Evolutionary conservation across 2,797 vertebrate species (phyloP), one percentile per base, ranked within the genome.

Genomic region (Buphagus erythrorhynchus): DNA sequence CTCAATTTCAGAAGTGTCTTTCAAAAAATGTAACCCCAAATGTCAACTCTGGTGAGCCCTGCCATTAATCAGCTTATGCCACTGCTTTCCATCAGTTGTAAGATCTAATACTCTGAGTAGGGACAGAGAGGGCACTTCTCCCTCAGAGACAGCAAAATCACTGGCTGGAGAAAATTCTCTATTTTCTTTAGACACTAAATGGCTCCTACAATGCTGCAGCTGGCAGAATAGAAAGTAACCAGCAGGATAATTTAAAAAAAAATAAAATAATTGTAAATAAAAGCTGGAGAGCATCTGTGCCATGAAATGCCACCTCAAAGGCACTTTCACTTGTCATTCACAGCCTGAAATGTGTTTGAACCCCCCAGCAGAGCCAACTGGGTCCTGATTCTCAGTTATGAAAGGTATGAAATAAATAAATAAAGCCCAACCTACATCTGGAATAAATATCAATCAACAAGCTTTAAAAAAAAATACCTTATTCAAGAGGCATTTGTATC

Each of bases 371-470:
- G 36, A 86, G 58, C 51, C 84, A 67, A 22, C 0, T 4, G 1
- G 31, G n/a, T 61, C 24, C 52, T 29, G 72, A 61, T 20, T 38
- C 51, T 48, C 49, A 40, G n/a, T 62, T 84, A 62, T 16, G 46
- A 81, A 86, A 75, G 16, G 13, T 43, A 75, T 26, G 43, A 95
- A 95, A 84, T 38, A 86, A 95, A 92, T 36, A 84, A 92, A 65
- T 58, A 83, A 75, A 74, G 16, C 75, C 46, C 55, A 63, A 2
- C n/a, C 76, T 33, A 65, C 84, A 92, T 79, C 93, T 96, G 93
- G 92, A 96, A 96, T 69, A 95, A 97, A 92, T 78, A 86, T 54
- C 91, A 76, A 86, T 61, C 75, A 77, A 51, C 5, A 9, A 75
- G 66, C 43, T 73, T 29, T 3, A 2, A 33, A 73, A 57, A 43